Evolutionary conservation across 2,113 vertebrate genomes (phyloP), one percentile per base, ranked within the genome.

Genomic region (Hydropotes inermis): DNA sequence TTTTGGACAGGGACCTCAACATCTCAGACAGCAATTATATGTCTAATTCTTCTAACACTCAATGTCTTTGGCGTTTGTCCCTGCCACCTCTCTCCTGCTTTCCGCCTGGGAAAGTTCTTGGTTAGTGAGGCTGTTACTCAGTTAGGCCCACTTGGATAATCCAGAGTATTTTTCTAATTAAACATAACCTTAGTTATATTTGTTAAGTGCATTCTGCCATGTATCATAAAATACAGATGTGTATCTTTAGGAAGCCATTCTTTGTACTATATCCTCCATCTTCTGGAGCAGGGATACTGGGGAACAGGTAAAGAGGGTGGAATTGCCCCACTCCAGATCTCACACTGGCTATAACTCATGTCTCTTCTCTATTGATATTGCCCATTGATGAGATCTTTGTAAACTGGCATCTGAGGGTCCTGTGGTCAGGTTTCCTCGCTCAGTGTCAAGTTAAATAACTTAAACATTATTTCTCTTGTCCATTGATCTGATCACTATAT

Each of bases 191-290:
- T 67, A 50, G 52, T 84, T 57, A 21, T 0, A 54, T 61, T 47
- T 76, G 9, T 43, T 43, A 57, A 87, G 28, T 57, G 6, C 2
- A 17, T 90, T 87, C 93, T 60, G 16, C 7, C n/a, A 10, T 13
- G 7, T 79, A 28, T 25, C 10, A 54, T 60, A 91, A 93, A 82
- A 50, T 84, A 79, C 7, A 50, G 52, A 1, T 82, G 43, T 47
- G 2, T 64, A 13, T 60, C 2, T 67, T 39, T 33, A 9, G 11
- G 30, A 7, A 39, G 2, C 1, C 1, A 1, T 27, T 70, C 67
- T 94, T 27, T 3, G 16, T 36, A 12, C 15, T 9, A 17, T 12
- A 52, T 7, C 52, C 23, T 50, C n/a, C 19, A 43, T 70, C 19
- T 33, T 82, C 79, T 86, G 7, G 28, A 79, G 23, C 33, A 83